A percentile compares a stretch with the other conserved stretches of the same genome.
phyloP scores from a whole-genome alignment of 2,113 vertebrate species.

The Sceloporus tristichus region DNA sequence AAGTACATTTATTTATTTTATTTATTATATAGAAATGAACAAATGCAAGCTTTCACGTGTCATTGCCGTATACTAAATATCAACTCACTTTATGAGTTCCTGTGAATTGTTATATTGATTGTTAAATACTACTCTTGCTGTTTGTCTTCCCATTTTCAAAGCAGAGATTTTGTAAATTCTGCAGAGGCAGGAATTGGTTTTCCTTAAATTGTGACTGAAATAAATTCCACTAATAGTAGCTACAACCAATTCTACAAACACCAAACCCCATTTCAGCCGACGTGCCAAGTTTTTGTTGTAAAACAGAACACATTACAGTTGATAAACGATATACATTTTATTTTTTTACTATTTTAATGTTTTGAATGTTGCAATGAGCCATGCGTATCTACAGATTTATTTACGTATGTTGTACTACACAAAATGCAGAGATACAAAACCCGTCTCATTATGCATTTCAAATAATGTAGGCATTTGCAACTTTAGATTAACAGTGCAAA shows the following conservation, averaged over 20 bases:
- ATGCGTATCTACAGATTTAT: neutral
- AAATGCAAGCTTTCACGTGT: constrained; percentile 31
- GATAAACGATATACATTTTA: constrained; percentile 6
- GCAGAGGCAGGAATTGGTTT: constrained; percentile 40
- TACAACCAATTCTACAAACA: constrained; percentile 19
- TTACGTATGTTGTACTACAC: neutral
- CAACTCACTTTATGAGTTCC: constrained; percentile 29
- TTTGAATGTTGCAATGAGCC: neutral
- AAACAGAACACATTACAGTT: constrained; percentile 26
- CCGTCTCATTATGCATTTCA: constrained; percentile 18
- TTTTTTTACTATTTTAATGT: neutral
- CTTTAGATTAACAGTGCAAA: constrained; percentile 3
- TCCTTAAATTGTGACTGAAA: constrained; percentile 46
- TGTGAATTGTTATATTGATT: constrained; percentile 31
- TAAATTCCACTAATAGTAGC: constrained; percentile 26
- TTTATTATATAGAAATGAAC: constrained; percentile 26
- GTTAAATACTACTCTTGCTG: constrained; percentile 34
- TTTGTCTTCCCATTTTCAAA: constrained; percentile 45
- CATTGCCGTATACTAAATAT: constrained; percentile 18
- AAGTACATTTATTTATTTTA: constrained; percentile 5
- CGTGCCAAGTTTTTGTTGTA: constrained; percentile 13
- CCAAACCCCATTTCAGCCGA: constrained; percentile 22
- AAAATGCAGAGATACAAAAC: constrained; percentile 12
- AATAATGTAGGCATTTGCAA: neutral
- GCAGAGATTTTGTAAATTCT: constrained; percentile 30